A percentile compares a stretch with the other conserved stretches of the same genome.
These are phyloP conservation scores for Holcopasites calliopsidis DNA, from an alignment of 1,140 invertebrate genomes.

Conservation along the genomic window DNA sequence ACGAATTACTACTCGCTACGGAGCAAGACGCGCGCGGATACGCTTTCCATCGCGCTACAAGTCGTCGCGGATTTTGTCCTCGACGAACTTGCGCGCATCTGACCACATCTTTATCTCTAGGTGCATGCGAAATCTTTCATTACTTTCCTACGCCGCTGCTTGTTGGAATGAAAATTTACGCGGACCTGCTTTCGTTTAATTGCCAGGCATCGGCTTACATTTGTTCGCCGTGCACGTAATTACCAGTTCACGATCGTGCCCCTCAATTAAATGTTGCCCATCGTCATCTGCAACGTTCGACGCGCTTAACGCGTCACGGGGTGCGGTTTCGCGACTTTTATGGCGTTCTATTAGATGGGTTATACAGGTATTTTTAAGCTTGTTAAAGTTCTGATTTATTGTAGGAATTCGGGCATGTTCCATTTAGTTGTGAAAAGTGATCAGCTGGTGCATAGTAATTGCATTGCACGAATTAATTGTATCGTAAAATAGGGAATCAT, in stretches of 20 bases:
- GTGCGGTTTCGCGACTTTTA: too few relatives aligned
- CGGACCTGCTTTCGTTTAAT: not conserved
- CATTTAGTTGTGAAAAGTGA: too few relatives aligned
- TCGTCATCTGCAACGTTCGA: not conserved
- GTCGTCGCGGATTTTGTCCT: conserved; percentile 44
- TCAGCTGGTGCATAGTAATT: too few relatives aligned
- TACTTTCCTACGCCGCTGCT: conserved; percentile 2
- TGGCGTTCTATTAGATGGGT: too few relatives aligned
- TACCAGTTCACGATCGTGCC: not conserved
- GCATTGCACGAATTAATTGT: too few relatives aligned
- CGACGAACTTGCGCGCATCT: conserved; percentile 5
- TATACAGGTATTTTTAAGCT: too few relatives aligned
- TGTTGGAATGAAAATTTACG: not conserved
- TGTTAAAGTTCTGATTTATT: too few relatives aligned
- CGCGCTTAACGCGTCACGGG: not conserved
- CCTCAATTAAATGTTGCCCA: too few relatives aligned
- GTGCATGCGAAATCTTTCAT: conserved; percentile 4
- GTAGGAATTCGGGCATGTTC: too few relatives aligned
- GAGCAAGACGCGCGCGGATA: not conserved
- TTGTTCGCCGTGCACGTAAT: not conserved
- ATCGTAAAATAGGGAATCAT: too few relatives aligned
- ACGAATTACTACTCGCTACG: conserved; percentile 31
- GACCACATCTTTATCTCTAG: not conserved
- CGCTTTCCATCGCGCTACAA: conserved; percentile 43
- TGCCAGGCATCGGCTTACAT: too few relatives aligned